phyloP scores from a whole-genome alignment of 2,113 vertebrate genomes.

The Labeo rohita region DNA sequence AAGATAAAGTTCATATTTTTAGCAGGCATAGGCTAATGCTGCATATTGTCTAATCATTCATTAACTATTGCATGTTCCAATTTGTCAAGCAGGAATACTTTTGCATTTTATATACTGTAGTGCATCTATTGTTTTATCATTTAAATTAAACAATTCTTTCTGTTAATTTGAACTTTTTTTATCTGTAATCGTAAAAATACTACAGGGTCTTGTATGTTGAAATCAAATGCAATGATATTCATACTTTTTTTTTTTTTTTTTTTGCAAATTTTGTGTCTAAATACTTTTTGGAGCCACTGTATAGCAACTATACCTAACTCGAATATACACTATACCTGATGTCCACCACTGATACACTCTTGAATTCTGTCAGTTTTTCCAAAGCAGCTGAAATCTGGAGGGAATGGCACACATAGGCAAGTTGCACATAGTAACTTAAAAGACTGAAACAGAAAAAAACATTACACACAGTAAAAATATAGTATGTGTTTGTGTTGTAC shows the following conservation, averaged over 20 bases:
- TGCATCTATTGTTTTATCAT: background rate
- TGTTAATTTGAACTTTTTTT: background rate
- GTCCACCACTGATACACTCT: conserved; percentile 79
- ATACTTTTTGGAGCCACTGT: background rate
- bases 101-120: background rate
- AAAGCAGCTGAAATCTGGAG: conserved; percentile 85
- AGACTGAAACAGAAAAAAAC: background rate
- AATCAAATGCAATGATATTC: background rate
- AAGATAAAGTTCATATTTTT: conserved; percentile 32
- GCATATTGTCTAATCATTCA: background rate
- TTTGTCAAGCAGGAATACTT: background rate
- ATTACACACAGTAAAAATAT: background rate
- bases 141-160: background rate
- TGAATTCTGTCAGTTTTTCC: conserved; percentile 85
- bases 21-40: background rate
- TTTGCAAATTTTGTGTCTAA: background rate
- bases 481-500: conserved; percentile 63
- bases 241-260: no score
- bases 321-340: conserved; percentile 81
- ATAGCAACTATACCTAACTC: background rate
- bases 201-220: background rate
- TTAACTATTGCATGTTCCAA: background rate
- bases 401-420: background rate
- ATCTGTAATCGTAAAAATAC: no score
- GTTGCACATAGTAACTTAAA: background rate